Base-by-base conservation (phyloP, 2,113 vertebrate species). In the Lasiurus borealis region DNA sequence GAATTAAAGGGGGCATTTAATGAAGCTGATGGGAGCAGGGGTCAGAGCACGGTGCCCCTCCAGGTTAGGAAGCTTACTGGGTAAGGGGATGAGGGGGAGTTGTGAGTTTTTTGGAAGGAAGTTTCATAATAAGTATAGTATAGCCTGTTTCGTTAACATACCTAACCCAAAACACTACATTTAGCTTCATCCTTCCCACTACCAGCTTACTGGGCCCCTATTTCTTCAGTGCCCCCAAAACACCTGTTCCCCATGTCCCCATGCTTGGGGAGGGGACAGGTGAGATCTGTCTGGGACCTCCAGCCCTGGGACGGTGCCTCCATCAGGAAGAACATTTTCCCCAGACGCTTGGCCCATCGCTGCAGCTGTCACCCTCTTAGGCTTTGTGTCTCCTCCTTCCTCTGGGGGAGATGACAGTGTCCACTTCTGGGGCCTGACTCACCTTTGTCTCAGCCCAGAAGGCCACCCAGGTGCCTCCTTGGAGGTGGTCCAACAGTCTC, bases 311-410 rank as follows among this genome's bases (percentile, higher is more conserved):
- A 86, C 75, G 2, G 19, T 54, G 18, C 50, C 52, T 95, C 84
- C 52, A 66, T 87, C 64, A 72, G 64, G 62, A 95, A 90, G 90
- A 88, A 46, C 69, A 76, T 90, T 87, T 76, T 82, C 72, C 48
- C 59, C 83, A 91, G 25, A 72, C 94, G 40, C 59, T 94, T 81
- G 21, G 88, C 34, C 54, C 9, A 7, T 16, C 69, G 44, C 31
- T 88, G 23, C 48, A 46, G 52, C 50, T 91, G 46, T 73, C 59
- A 75, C 36, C 89, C 57, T 78, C 90, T 93, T n/a, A 82, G 68
- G 72, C 73, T 86, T 46, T 46, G 81, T 21, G 54, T 90, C 64
- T 92, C 54, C 73, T 92, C 66, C 50, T 54, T 54, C 21, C 31
- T 81, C 5, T 72, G 57, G 50, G 66, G 68, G 19, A 81, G 66